phyloP scores from a whole-genome alignment of 2,888 invertebrate genomes.

The Punctoribates punctum region DNA sequence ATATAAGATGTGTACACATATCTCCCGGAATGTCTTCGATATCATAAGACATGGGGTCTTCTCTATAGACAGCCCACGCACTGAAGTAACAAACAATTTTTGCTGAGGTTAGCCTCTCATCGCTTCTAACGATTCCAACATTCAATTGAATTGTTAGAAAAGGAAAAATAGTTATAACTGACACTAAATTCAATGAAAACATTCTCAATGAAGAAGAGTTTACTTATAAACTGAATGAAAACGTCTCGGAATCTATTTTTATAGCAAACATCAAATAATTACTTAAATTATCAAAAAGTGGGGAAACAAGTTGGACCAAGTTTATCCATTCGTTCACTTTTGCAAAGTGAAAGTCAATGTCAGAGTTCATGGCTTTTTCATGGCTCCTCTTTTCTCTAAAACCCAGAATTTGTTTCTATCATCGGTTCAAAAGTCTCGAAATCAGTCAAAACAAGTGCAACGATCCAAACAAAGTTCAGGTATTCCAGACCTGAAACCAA shows the following conservation, averaged over 20 bases:
- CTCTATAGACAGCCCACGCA: slow-evolving; percentile 50
- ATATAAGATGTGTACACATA: slow-evolving; percentile 48
- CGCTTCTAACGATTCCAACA: background rate
- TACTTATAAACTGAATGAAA: background rate
- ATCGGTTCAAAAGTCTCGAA: too few species aligned
- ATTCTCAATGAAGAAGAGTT: background rate
- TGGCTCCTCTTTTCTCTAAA: too few species aligned
- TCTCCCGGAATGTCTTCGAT: slow-evolving; percentile 48
- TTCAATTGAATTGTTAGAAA: background rate
- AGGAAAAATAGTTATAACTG: background rate
- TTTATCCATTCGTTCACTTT: too few species aligned
- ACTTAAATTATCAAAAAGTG: too few species aligned
- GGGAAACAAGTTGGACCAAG: too few species aligned
- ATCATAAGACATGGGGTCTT: slow-evolving; percentile 48
- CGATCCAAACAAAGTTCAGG: too few species aligned
- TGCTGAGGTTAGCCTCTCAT: slow-evolving; percentile 41
- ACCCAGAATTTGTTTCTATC: too few species aligned
- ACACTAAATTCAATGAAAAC: background rate
- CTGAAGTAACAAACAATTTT: slow-evolving; percentile 50
- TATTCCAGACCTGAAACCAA: too few species aligned
- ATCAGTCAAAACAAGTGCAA: too few species aligned
- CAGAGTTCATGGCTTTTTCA: too few species aligned
- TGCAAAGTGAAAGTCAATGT: too few species aligned
- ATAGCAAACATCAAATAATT: background rate
- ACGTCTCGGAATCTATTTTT: slow-evolving; percentile 48